phyloP scores from a whole-genome alignment of 2,888 invertebrate species.

The Campopleginae sp. region DNA sequence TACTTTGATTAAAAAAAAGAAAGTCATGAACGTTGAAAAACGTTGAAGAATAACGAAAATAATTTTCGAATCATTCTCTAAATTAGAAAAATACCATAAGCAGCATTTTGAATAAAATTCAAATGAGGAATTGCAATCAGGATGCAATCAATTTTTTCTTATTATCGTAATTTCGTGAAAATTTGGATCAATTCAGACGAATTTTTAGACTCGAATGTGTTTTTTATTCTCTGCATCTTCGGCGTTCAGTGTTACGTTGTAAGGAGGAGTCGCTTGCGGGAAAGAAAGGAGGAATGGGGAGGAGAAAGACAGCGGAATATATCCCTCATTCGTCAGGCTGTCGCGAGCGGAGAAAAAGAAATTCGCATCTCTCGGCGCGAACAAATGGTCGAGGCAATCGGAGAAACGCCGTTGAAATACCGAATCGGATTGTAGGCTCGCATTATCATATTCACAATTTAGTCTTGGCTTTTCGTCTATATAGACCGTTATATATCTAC shows the following conservation, averaged over 20 bases:
- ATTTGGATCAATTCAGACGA: not conserved
- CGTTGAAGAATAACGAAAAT: not conserved
- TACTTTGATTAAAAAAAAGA: not conserved
- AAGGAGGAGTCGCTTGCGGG: not conserved
- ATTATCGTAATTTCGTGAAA: conserved; percentile 28
- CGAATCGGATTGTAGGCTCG: conserved; percentile 80
- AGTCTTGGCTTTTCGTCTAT: conserved; percentile 65
- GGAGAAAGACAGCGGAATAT: conserved; percentile 69
- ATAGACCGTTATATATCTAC: conserved; percentile 10
- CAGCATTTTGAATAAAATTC: not conserved
- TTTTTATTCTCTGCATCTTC: conserved; percentile 2
- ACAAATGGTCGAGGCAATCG: conserved; percentile 81
- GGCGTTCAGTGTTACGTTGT: not conserved
- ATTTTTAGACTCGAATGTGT: not conserved
- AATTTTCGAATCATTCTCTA: too few species aligned
- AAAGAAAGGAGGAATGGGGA: conserved; percentile 25
- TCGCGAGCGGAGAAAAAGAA: conserved; percentile 72
- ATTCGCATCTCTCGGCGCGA: conserved; percentile 72
- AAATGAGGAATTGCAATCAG: not conserved
- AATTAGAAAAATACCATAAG: too few species aligned
- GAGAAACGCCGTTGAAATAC: conserved; percentile 81
- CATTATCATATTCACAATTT: conserved; percentile 82
- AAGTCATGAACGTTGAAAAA: not conserved
- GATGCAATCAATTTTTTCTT: conserved; percentile 7
- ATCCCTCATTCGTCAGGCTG: conserved; percentile 80